Evolutionary conservation across 2,797 vertebrate genomes (phyloP), one percentile per base, ranked within the genome.

Genomic region (Pseudomugil tenellus): DNA sequence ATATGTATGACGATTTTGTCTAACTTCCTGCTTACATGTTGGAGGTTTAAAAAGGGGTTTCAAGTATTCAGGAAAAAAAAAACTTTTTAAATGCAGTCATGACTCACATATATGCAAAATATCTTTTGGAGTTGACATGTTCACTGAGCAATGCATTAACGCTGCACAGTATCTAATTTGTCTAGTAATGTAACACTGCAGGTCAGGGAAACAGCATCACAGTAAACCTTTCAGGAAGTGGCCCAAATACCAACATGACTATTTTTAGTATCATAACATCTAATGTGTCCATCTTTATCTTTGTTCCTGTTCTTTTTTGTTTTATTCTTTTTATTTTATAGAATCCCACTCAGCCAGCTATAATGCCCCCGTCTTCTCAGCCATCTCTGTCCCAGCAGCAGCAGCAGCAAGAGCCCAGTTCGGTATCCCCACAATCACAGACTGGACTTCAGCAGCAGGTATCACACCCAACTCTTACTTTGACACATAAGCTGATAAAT

Each of bases 371-470:
- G 10, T 67, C 90, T 19, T 80, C 91, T 63, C 91, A 93, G 76
- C 51, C 88, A 0, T 77, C 80, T 12, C 49, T 73, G 17, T 51
- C 90, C 12, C 87, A 90, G 61, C 87, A 32, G 32, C 32, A 31
- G 29, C 29, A 86, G 19, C 90, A 88, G 46, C 56, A 83, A 28
- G 93, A 94, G 26, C 83, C 71, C 83, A 86, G 53, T 32, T 14
- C 52, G 32, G 34, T 79, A 53, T 52, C 80, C 17, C 65, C 83
- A 10, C 90, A 80, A 52, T 16, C 84, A 73, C 93, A 92, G 87
- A 92, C 94, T 66, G 90, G 91, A 78, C 77, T 90, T 84, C 89
- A 92, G 76, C 94, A 91, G 75, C 96, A 97, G 96, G 96, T 98
- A 94, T 92, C 12, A 29, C 26, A 17, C 37, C 25, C 32, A 2